phyloP scores from a whole-genome alignment of 1,140 invertebrate genomes.

The Atta colombica region DNA sequence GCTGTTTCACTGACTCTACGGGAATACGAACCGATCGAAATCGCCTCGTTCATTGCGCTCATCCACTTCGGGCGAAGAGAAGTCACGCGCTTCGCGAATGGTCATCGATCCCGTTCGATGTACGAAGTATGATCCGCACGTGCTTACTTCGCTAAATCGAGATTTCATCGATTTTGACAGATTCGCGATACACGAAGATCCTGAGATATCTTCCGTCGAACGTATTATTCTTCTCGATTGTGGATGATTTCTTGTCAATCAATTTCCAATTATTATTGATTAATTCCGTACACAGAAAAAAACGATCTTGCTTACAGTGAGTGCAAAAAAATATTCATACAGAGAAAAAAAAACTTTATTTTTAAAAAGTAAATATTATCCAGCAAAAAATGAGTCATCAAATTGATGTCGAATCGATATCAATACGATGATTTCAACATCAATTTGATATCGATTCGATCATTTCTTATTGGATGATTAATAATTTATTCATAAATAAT shows the following conservation, averaged over 20 bases:
- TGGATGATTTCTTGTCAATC: not conserved
- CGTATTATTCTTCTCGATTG: not conserved
- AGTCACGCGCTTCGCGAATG: constrained; percentile 1
- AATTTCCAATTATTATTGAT: not conserved
- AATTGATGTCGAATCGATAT: too few relatives aligned
- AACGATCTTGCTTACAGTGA: too few relatives aligned
- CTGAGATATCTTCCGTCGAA: not conserved
- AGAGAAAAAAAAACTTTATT: too few relatives aligned
- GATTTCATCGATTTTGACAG: not conserved
- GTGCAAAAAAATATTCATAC: too few relatives aligned
- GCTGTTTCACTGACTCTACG: not conserved
- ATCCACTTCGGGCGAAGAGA: not conserved
- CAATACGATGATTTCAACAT: too few relatives aligned
- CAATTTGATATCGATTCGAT: too few relatives aligned
- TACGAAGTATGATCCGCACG: not conserved
- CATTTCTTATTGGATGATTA: too few relatives aligned
- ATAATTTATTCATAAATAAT: too few relatives aligned
- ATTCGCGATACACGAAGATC: not conserved
- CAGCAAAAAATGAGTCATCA: too few relatives aligned
- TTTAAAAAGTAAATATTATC: too few relatives aligned
- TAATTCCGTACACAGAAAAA: not conserved
- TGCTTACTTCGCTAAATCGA: not conserved
- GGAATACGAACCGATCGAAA: constrained; percentile 22
- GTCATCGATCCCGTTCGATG: constrained; percentile 23
- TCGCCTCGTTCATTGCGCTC: constrained; percentile 10